phyloP scores from a whole-genome alignment of 2,888 invertebrate genomes.

The Xestia xanthographa region DNA sequence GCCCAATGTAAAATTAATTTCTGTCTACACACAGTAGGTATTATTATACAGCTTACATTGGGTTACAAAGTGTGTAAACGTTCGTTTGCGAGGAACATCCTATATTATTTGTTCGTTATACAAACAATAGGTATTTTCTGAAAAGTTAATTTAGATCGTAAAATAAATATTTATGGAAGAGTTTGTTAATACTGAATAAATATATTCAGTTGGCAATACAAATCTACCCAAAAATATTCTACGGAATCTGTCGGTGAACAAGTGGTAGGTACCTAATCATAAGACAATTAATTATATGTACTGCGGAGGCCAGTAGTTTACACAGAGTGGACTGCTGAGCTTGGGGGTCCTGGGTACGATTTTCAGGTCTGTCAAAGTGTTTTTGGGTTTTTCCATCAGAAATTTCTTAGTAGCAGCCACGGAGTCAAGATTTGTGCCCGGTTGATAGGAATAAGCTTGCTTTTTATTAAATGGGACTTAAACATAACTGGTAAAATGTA shows the following conservation, averaged over 20 bases:
- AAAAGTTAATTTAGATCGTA: constrained; percentile 37
- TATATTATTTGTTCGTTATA: constrained; percentile 48
- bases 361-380: too few relatives aligned
- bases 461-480: too few relatives aligned
- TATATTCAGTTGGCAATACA: background rate
- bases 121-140: constrained; percentile 34
- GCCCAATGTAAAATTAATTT: constrained; percentile 80
- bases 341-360: too few relatives aligned
- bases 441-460: too few relatives aligned
- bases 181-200: constrained; percentile 11
- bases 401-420: too few relatives aligned
- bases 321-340: too few relatives aligned
- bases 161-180: constrained; percentile 27
- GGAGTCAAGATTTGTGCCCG: too few relatives aligned
- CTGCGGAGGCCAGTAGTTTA: background rate
- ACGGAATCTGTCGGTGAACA: background rate
- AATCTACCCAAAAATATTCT: background rate
- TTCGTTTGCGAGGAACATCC: constrained; percentile 45
- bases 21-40: constrained; percentile 63
- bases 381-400: too few relatives aligned
- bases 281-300: background rate
- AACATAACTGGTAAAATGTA: too few relatives aligned
- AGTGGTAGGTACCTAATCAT: background rate
- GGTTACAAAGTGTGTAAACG: constrained; percentile 49
- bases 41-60: constrained; percentile 61